A percentile compares a stretch with the other conserved stretches of the same genome.
These are phyloP conservation scores for Scaeva pyrastri DNA, from an alignment of 2,888 invertebrate genomes.

Conservation along the genomic window DNA sequence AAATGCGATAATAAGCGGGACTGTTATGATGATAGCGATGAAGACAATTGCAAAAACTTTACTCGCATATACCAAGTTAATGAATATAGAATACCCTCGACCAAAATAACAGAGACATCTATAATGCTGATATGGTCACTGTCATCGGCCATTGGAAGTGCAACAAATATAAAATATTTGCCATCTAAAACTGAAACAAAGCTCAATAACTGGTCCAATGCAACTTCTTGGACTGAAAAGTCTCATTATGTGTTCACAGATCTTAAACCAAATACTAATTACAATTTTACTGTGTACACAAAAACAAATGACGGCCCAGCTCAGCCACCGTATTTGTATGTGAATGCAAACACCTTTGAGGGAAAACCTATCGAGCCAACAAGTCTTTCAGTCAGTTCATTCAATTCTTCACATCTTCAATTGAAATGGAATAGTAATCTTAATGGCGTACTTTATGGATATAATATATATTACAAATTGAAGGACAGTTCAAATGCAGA, in stretches of 20 bases:
- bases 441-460: constrained; percentile 87
- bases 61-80: constrained; percentile 85
- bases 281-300: constrained; percentile 92
- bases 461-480: constrained; percentile 88
- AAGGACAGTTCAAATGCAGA: constrained; percentile 86
- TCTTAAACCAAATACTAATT: constrained; percentile 89
- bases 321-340: constrained; percentile 87
- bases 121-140: constrained; percentile 87
- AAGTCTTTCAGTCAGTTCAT: constrained; percentile 87
- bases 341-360: constrained; percentile 88
- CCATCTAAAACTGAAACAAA: constrained; percentile 86
- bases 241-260: constrained; percentile 86
- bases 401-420: constrained; percentile 87
- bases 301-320: constrained; percentile 85
- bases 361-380: constrained; percentile 89
- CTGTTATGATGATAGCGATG: constrained; percentile 91
- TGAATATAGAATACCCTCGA: constrained; percentile 88
- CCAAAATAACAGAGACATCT: constrained; percentile 87
- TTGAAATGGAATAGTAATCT: constrained; percentile 88
- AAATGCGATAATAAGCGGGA: constrained; percentile 89
- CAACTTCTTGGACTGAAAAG: constrained; percentile 87
- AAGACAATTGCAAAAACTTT: constrained; percentile 86
- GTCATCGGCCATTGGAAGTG: constrained; percentile 79
- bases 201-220: constrained; percentile 86
- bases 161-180: constrained; percentile 85